Evolutionary conservation across 2,797 vertebrate species (phyloP).

Genomic region (Microcaecilia unicolor): DNA sequence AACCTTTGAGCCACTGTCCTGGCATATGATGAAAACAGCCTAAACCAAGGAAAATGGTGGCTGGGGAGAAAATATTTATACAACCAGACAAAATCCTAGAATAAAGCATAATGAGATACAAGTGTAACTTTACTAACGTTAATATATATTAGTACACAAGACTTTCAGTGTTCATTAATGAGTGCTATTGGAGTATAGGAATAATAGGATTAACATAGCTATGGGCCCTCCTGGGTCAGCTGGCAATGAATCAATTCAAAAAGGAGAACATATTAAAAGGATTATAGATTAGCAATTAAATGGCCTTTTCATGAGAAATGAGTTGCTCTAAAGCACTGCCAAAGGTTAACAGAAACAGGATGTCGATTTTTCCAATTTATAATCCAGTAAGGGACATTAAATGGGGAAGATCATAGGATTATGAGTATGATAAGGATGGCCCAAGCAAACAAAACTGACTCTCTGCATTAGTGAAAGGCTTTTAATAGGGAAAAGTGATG

Average conservation of each 20-base stretch:
- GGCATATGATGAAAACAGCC: too few relatives aligned
- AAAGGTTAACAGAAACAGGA: slow-evolving; percentile 63
- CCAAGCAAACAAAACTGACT: slow-evolving; percentile 13
- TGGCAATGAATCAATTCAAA: slow-evolving; percentile 86
- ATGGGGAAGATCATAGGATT: slow-evolving; percentile 30
- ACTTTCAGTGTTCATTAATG: slow-evolving; percentile 52
- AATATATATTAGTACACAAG: too few relatives aligned
- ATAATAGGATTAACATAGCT: slow-evolving; percentile 90
- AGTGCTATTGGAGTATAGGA: slow-evolving; percentile 61
- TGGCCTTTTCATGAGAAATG: slow-evolving; percentile 73
- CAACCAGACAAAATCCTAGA: too few relatives aligned
- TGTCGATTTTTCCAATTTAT: slow-evolving; percentile 50
- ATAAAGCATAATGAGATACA: too few relatives aligned
- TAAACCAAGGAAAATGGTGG: too few relatives aligned
- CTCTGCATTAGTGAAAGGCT: slow-evolving; percentile 11
- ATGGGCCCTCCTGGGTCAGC: slow-evolving; percentile 66
- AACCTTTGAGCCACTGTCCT: too few relatives aligned
- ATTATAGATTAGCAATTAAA: slow-evolving; percentile 97
- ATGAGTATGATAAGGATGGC: slow-evolving; percentile 23
- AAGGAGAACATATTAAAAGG: slow-evolving; percentile 80
- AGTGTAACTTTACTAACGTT: too few relatives aligned
- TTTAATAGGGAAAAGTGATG: slow-evolving; percentile 8
- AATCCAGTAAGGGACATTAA: slow-evolving; percentile 35
- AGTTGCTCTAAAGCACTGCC: slow-evolving; percentile 52
- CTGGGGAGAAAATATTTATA: too few relatives aligned